phyloP scores from a whole-genome alignment of 2,113 vertebrate genomes.

The Coregonus clupeaformis region DNA sequence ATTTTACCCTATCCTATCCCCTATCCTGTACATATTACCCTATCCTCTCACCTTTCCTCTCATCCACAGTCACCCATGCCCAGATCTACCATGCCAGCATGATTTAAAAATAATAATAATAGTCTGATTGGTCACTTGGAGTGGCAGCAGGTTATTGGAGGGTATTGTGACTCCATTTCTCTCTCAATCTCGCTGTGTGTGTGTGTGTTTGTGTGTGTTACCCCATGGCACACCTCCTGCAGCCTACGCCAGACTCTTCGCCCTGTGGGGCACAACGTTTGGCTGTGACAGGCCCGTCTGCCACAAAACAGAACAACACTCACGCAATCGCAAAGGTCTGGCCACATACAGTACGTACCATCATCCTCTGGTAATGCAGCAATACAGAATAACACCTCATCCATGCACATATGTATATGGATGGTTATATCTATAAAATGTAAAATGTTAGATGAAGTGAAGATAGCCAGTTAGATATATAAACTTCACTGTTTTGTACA shows the following conservation, averaged over 20 bases:
- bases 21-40: too few relatives aligned
- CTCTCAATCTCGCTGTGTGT: too few relatives aligned
- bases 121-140: too few relatives aligned
- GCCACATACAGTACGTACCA: constrained; percentile 18
- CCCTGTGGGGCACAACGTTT: constrained; percentile 37
- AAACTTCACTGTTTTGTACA: neutral
- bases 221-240: constrained; percentile 45
- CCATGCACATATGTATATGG: neutral
- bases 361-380: neutral
- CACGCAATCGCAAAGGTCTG: constrained; percentile 30
- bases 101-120: too few relatives aligned
- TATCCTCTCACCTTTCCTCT: too few relatives aligned
- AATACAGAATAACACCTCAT: neutral
- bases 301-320: constrained; percentile 35
- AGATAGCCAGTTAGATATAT: neutral
- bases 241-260: constrained; percentile 60
- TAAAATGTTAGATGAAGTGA: neutral
- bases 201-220: constrained; percentile 9
- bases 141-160: too few relatives aligned
- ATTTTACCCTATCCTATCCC: too few relatives aligned
- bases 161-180: too few relatives aligned
- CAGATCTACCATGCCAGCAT: too few relatives aligned
- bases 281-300: constrained; percentile 42
- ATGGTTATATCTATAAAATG: neutral
- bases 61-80: too few relatives aligned